phyloP scores from a whole-genome alignment of 2,113 vertebrate genomes.

The Atrichornis clamosus region DNA sequence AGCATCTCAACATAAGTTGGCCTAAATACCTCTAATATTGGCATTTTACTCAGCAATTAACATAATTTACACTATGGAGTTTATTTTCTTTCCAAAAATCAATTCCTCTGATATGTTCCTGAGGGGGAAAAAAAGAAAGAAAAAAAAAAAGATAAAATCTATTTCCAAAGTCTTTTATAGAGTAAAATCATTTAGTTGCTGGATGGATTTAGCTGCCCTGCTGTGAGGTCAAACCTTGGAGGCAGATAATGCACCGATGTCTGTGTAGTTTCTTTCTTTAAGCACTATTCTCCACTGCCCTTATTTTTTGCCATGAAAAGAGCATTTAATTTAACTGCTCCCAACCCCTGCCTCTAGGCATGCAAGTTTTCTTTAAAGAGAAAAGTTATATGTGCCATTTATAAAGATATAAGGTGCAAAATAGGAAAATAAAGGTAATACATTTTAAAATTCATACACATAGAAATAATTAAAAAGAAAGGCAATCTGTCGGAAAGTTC shows the following conservation, averaged over 20 bases:
- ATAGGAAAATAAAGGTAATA: rapidly evolving
- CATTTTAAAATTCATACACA: rapidly evolving
- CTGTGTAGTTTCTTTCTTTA: neutral
- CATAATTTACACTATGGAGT: neutral
- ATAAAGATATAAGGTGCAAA: rapidly evolving
- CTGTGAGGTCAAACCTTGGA: neutral
- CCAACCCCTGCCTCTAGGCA: too few species aligned
- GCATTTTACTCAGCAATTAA: neutral
- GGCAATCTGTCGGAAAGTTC: neutral
- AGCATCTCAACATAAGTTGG: neutral
- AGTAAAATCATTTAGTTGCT: neutral
- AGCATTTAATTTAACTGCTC: neutral
- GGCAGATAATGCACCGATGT: neutral
- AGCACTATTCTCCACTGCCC: neutral
- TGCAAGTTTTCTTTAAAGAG: neutral
- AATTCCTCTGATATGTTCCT: neutral
- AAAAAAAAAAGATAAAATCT: neutral
- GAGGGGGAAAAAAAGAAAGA: neutral
- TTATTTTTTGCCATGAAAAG: neutral
- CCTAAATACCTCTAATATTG: neutral
- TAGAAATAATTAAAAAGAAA: neutral
- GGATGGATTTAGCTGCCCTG: neutral
- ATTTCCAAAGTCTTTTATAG: neutral
- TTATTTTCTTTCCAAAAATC: neutral
- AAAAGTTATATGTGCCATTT: rapidly evolving